Conservation (phyloP, 2,797 vertebrate genomes). For the Squalus acanthias region DNA sequence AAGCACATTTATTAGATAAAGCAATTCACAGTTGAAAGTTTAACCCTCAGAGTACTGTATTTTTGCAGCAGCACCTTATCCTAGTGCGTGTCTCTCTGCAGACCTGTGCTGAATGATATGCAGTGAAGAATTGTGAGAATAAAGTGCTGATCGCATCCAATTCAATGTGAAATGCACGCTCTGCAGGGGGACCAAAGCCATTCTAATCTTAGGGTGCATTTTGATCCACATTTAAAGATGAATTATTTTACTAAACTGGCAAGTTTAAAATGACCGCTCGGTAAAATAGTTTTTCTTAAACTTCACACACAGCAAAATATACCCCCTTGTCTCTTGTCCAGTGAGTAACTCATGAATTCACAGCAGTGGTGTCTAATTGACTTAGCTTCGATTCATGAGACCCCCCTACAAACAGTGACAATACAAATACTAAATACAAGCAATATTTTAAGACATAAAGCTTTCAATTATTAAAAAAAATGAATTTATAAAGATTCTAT, state of each 20-base stretch:
- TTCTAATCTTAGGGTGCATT: neutral
- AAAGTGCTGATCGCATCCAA: neutral
- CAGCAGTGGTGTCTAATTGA: neutral
- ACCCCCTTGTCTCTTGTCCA: neutral
- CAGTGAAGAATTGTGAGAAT: neutral
- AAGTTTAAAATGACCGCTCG: neutral
- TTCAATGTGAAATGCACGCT: neutral
- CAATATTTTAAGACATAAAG: neutral
- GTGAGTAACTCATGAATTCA: neutral
- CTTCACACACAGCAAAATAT: neutral
- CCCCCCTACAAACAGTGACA: neutral
- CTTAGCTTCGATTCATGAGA: neutral
- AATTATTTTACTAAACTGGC: neutral
- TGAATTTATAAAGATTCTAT: neutral
- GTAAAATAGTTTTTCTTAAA: neutral
- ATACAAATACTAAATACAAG: neutral
- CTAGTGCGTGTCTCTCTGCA: neutral
- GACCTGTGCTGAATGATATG: too few species aligned
- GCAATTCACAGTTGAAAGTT: slow-evolving; percentile 1
- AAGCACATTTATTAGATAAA: neutral
- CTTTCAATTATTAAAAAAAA: neutral
- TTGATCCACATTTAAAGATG: neutral
- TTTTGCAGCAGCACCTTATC: neutral
- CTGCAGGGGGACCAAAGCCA: neutral
- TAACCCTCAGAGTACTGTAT: slow-evolving; percentile 7